Conservation (phyloP, 2,113 vertebrate genomes). For the Lynx canadensis region DNA sequence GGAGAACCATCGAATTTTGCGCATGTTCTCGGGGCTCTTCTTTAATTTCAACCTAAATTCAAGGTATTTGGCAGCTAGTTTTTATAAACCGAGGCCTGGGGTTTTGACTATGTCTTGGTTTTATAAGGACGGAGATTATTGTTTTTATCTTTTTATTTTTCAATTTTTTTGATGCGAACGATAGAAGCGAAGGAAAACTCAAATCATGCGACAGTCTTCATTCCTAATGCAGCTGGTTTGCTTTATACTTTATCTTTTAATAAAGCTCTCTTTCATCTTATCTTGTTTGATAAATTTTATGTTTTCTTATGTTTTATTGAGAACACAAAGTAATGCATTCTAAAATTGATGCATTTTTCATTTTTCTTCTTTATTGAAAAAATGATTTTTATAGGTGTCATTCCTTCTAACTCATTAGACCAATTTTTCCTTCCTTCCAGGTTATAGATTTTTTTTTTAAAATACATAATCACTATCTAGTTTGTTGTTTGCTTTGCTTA, state of each 20-base stretch:
- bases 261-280: constrained; percentile 55
- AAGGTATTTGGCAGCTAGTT: background rate
- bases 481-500: constrained; percentile 30
- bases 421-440: constrained; percentile 6
- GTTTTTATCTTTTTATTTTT: constrained; percentile 51
- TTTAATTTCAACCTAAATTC: constrained; percentile 1
- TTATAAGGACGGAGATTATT: background rate
- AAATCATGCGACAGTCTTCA: constrained; percentile 14
- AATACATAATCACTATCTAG: background rate
- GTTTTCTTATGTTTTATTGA: constrained; percentile 29
- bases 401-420: background rate
- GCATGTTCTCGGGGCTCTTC: background rate
- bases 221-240: constrained; percentile 22
- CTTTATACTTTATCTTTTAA: constrained; percentile 46
- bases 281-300: constrained; percentile 58
- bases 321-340: constrained; percentile 18
- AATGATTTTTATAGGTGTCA: constrained; percentile 31
- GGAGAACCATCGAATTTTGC: background rate
- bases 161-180: constrained; percentile 22
- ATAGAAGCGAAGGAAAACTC: background rate
- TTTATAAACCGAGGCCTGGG: background rate
- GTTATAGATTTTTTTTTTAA: background rate
- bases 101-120: background rate
- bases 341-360: constrained; percentile 3
- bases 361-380: constrained; percentile 36